A percentile compares a stretch with the other conserved stretches of the same genome.
Conservation (phyloP, 1,140 invertebrate species). For the Harpegnathos saltator region DNA sequence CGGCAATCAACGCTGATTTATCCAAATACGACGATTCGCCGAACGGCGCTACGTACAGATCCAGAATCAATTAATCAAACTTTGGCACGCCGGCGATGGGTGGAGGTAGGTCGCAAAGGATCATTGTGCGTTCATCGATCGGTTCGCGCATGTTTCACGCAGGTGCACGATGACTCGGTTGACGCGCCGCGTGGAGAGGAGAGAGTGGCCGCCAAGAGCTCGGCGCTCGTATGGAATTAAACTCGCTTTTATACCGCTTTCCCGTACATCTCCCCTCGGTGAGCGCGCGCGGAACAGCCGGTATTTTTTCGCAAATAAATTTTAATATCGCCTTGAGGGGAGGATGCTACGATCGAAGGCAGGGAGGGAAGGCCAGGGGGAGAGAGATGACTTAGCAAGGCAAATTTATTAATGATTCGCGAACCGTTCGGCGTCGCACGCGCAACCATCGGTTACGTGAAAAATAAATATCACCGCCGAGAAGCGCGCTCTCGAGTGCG, state of each 20-base stretch:
- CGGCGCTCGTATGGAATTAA: constrained; percentile 1
- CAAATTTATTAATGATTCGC: constrained; percentile 28
- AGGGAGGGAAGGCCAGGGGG: not conserved
- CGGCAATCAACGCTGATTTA: constrained; percentile 34
- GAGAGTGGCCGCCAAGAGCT: not conserved
- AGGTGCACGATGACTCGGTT: constrained; percentile 39
- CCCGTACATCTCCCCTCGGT: not conserved
- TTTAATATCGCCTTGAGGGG: not conserved
- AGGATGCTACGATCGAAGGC: too few species aligned
- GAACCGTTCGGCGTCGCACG: not conserved
- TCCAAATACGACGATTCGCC: constrained; percentile 36
- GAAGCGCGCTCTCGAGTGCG: not conserved
- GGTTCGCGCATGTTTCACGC: not conserved
- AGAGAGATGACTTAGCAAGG: constrained; percentile 1
- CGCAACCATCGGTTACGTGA: not conserved
- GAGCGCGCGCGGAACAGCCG: not conserved
- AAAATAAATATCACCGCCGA: constrained; percentile 5
- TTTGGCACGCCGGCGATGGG: not conserved
- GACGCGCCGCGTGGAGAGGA: constrained; percentile 28
- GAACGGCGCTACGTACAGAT: constrained; percentile 9
- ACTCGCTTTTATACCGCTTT: constrained; percentile 17
- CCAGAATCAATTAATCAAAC: constrained; percentile 64
- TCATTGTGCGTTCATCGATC: constrained; percentile 46
- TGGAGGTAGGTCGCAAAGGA: constrained; percentile 42
- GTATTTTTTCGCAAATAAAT: constrained; percentile 2